Base-by-base conservation (phyloP, 2,113 vertebrate species). In the Triplophysa siluroides region DNA sequence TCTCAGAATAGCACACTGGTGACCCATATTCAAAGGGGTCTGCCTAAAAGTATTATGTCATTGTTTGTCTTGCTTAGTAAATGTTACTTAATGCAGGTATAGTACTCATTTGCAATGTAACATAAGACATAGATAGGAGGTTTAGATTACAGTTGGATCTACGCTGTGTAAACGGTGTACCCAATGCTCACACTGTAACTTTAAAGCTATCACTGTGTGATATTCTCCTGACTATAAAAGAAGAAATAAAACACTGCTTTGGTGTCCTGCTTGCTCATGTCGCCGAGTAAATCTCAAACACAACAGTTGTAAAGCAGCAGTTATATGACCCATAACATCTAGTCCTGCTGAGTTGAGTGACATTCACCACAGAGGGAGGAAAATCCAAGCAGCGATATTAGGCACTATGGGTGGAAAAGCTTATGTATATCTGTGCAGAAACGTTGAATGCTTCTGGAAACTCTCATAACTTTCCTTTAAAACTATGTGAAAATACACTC, bases 261-360 rank as follows among this genome's bases (percentile, higher is more conserved):
- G 43, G 18, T 71, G 16, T 56, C 50, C 69, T 71, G 69, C 50
- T 71, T 56, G 9, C 18, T 38, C 56, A 56, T 71, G 47, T 29
- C 9, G 52, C 29, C 1, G 24, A 26, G 23, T 26, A 10, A 4
- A 63, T 26, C 56, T 19, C 56, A 74, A 61, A 74, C 50, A 52
- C 14, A 1, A 52, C 50, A 52, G 14, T 16, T 2, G 4, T 16
- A 52, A 52, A 4, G 50, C 13, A 13, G 50, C 11, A 18, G 43
- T 18, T 52, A 4, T 38, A 72, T 56, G 52, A 72, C 52, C 70
- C 2, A 9, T 47, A 29, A 52, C 9, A 10, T 29, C 18, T 4
- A 4, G 29, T 23, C 70, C 54, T 41, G n/a, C 70, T 14, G 52
- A 60, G 33, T 38, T 60, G 29, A 73, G 29, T 60, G n/a, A 73